Evolutionary conservation across 2,888 invertebrate genomes (phyloP).

Genomic region (Drosophila affinis): DNA sequence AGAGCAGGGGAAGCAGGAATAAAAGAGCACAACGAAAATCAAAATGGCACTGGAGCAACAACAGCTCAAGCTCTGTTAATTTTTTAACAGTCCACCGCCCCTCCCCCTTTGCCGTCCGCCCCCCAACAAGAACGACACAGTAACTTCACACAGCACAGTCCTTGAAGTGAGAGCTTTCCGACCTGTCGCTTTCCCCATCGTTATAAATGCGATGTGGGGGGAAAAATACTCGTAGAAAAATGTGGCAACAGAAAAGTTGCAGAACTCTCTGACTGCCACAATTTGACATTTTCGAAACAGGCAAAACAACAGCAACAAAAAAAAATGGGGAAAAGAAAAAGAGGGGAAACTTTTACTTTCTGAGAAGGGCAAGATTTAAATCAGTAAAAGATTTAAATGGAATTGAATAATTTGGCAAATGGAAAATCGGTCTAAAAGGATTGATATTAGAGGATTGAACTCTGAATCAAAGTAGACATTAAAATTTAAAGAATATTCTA

Average conservation of each 20-base stretch:
- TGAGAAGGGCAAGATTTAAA: conserved; percentile 20
- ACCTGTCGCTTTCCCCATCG: conserved; percentile 35
- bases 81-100: conserved; percentile 59
- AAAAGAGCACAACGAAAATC: conserved; percentile 16
- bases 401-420: conserved; percentile 28
- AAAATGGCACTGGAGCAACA: conserved; percentile 40
- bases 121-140: conserved; percentile 34
- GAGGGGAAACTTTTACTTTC: conserved; percentile 38
- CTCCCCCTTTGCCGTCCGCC: not conserved
- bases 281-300: conserved; percentile 40
- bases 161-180: conserved; percentile 32
- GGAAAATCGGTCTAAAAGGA: not conserved
- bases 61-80: conserved; percentile 64
- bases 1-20: not conserved
- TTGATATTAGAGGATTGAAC: not conserved
- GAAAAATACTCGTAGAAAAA: conserved; percentile 10
- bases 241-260: conserved; percentile 15
- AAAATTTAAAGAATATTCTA: not conserved
- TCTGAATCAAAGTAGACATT: not conserved
- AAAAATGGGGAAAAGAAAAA: not conserved
- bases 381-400: conserved; percentile 6
- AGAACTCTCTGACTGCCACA: conserved; percentile 44
- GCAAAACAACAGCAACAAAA: conserved; percentile 1
- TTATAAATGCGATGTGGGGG: conserved; percentile 7
- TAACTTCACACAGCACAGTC: conserved; percentile 40